These are phyloP conservation scores for Carapus acus DNA, from an alignment of 2,797 vertebrate genomes.

Conservation along the genomic window DNA sequence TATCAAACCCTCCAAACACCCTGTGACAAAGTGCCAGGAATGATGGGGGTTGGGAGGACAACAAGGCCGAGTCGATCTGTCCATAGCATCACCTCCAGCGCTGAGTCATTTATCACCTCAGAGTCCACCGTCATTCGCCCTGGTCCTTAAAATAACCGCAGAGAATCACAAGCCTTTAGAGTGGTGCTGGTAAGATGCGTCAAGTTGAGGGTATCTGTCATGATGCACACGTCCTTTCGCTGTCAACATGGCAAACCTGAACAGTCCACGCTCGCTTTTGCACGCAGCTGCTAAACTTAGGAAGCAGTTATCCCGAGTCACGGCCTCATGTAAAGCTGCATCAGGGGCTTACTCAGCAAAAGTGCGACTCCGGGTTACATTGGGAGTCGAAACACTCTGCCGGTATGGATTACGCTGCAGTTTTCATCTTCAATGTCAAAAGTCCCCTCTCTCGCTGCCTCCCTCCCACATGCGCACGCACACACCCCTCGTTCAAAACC, in stretches of 20 bases:
- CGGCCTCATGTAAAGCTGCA: background rate
- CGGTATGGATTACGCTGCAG: conserved; percentile 16
- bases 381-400: conserved; percentile 13
- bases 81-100: background rate
- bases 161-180: conserved; percentile 36
- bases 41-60: background rate
- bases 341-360: conserved; percentile 8
- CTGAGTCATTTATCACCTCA: conserved; percentile 43
- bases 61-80: conserved; percentile 13
- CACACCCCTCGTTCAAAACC: too few species aligned
- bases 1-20: too few species aligned
- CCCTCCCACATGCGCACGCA: too few species aligned
- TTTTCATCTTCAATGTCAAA: conserved; percentile 17
- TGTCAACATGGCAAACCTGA: too few species aligned
- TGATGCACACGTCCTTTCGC: conserved; percentile 11
- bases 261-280: too few species aligned
- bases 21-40: background rate
- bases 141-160: conserved; percentile 24
- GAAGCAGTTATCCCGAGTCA: too few species aligned
- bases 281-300: too few species aligned
- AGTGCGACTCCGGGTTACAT: background rate
- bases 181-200: conserved; percentile 22
- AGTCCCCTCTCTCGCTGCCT: conserved; percentile 9
- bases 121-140: conserved; percentile 38
- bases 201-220: conserved; percentile 11